phyloP scores from a whole-genome alignment of 2,888 invertebrate genomes.

The Conomelus anceps region DNA sequence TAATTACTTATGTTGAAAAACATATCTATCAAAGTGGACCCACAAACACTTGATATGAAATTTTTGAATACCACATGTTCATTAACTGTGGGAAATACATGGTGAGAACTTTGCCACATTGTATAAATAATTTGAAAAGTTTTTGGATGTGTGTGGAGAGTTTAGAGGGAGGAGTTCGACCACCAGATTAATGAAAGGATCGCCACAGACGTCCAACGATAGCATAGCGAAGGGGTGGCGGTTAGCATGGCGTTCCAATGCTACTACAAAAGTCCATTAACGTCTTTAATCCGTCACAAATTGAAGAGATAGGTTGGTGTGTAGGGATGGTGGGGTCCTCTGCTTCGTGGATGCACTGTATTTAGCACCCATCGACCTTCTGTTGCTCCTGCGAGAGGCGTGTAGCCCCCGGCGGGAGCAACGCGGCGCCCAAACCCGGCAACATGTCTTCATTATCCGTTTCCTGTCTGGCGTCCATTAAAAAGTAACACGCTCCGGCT shows the following conservation, averaged over 20 bases:
- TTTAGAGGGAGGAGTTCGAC: background rate
- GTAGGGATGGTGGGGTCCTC: background rate
- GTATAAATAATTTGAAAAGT: background rate
- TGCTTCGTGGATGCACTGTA: background rate
- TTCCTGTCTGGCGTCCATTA: background rate
- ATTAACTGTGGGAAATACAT: background rate
- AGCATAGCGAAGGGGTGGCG: background rate
- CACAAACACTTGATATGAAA: background rate
- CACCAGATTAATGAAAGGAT: background rate
- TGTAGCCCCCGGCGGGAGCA: background rate
- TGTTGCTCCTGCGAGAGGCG: background rate
- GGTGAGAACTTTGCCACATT: background rate
- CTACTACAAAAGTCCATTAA: background rate
- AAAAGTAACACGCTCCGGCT: background rate
- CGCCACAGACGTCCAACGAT: background rate
- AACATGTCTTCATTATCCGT: background rate
- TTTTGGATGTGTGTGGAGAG: background rate
- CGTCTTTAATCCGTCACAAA: background rate
- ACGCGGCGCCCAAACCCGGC: background rate
- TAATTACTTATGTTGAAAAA: too few relatives aligned
- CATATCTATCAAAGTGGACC: background rate
- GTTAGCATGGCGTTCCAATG: background rate
- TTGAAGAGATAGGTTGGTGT: background rate
- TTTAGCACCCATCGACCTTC: background rate
- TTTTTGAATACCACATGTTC: background rate